A percentile compares a stretch with the other conserved stretches of the same genome.
phyloP scores from a whole-genome alignment of 2,113 vertebrate species.

The Calonectris borealis region DNA sequence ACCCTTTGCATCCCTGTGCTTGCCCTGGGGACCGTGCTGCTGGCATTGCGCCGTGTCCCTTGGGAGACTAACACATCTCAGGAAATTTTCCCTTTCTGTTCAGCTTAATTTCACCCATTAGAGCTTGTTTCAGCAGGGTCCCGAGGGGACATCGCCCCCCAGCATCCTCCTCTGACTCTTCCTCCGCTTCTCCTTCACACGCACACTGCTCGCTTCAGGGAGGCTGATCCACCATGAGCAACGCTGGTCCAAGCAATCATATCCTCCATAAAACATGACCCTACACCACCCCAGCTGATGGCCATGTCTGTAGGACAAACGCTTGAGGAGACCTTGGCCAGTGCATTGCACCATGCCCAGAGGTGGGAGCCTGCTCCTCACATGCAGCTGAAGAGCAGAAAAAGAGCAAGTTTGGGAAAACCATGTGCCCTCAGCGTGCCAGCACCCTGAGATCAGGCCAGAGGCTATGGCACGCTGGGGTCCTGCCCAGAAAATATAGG shows the following conservation, averaged over 20 bases:
- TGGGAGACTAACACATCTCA: not conserved
- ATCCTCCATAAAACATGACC: not conserved
- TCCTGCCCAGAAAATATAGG: not conserved
- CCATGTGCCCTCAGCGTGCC: fast-evolving
- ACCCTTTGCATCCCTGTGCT: not conserved
- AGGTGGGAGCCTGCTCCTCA: not conserved
- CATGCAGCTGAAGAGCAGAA: not conserved
- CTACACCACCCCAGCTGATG: not conserved
- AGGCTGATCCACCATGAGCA: not conserved
- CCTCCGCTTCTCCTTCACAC: fast-evolving
- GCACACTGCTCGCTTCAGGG: not conserved
- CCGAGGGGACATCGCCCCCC: not conserved
- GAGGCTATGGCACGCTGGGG: not conserved
- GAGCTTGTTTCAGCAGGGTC: constrained; percentile 6
- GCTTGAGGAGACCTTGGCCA: not conserved
- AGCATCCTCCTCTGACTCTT: not conserved
- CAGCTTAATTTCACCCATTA: constrained; percentile 48
- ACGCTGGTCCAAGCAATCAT: not conserved
- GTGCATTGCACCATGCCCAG: not conserved
- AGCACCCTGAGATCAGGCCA: not conserved
- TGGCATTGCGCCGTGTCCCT: not conserved
- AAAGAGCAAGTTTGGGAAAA: not conserved
- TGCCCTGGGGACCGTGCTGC: not conserved
- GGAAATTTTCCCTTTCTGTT: not conserved
- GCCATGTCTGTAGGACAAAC: not conserved